A percentile compares a stretch with the other conserved stretches of the same genome.
These are phyloP conservation scores for Hoplostethus mediterraneus DNA, from an alignment of 2,797 vertebrate species.

Conservation along the genomic window DNA sequence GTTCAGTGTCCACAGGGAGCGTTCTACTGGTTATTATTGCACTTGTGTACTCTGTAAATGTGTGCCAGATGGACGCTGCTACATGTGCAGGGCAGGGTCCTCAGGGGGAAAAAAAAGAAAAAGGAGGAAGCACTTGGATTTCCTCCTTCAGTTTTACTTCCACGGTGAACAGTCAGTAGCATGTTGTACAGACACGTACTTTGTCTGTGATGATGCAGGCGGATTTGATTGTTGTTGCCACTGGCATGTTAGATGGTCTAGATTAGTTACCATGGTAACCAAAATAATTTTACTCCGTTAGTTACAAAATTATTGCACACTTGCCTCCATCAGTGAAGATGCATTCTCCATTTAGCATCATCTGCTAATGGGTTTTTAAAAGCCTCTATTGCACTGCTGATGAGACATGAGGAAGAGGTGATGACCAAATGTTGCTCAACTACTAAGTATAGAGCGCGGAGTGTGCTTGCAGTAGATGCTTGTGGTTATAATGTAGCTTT, in stretches of 20 bases:
- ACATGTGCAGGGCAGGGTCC: constrained; percentile 60
- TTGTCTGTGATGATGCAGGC: constrained; percentile 23
- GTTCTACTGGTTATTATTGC: constrained; percentile 75
- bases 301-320: background rate
- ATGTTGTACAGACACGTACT: constrained; percentile 33
- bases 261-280: constrained; percentile 45
- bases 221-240: constrained; percentile 15
- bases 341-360: background rate
- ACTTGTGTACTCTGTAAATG: constrained; percentile 78
- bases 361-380: constrained; percentile 10
- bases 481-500: background rate
- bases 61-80: constrained; percentile 79
- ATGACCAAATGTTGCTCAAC: constrained; percentile 8
- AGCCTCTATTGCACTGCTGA: background rate
- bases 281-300: background rate
- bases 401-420: constrained; percentile 8
- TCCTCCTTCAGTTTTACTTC: constrained; percentile 69
- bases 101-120: constrained; percentile 54
- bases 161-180: constrained; percentile 52
- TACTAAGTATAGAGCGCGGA: constrained; percentile 3
- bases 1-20: constrained; percentile 73
- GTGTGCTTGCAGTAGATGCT: background rate
- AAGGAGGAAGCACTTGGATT: constrained; percentile 74
- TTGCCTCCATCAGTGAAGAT: constrained; percentile 7
- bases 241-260: constrained; percentile 19